Percentiles rank a stretch among this genome's conserved stretches.
These are phyloP conservation scores for Bufo bufo DNA, from an alignment of 2,113 vertebrate species.

Conservation along the genomic window DNA sequence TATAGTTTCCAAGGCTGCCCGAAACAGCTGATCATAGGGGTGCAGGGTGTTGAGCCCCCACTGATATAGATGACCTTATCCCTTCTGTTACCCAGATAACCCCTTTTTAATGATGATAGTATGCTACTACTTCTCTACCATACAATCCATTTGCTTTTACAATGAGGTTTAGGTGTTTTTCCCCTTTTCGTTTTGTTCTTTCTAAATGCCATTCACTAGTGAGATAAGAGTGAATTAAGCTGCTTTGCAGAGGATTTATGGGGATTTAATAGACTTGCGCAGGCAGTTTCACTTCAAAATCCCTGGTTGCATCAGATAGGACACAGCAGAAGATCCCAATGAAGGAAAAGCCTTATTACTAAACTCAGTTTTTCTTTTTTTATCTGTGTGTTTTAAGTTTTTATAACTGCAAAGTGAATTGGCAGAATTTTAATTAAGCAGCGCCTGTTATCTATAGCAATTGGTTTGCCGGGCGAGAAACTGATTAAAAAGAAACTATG, in stretches of 20 bases:
- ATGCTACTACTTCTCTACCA: too few species aligned
- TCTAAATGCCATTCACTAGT: constrained; percentile 32
- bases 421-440: constrained; percentile 37
- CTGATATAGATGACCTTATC: too few species aligned
- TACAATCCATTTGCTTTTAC: not conserved
- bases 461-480: constrained; percentile 10
- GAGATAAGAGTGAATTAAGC: constrained; percentile 55
- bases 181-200: constrained; percentile 43
- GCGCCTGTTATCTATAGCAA: constrained; percentile 7
- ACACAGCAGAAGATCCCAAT: constrained; percentile 40
- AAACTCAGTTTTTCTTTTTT: constrained; percentile 40
- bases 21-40: too few species aligned
- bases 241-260: constrained; percentile 54
- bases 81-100: too few species aligned
- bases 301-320: constrained; percentile 50
- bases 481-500: constrained; percentile 26
- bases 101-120: too few species aligned
- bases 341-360: constrained; percentile 26
- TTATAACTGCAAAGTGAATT: constrained; percentile 36
- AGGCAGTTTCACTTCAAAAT: constrained; percentile 52
- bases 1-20: too few species aligned
- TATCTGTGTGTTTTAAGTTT: constrained; percentile 21
- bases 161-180: constrained; percentile 1
- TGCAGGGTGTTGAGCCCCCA: too few species aligned
- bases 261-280: constrained; percentile 57